Percentiles rank a stretch among this genome's conserved stretches.
Evolutionary conservation across 2,888 invertebrate species (phyloP).

Genomic region (Pharmacophagus antenor): DNA sequence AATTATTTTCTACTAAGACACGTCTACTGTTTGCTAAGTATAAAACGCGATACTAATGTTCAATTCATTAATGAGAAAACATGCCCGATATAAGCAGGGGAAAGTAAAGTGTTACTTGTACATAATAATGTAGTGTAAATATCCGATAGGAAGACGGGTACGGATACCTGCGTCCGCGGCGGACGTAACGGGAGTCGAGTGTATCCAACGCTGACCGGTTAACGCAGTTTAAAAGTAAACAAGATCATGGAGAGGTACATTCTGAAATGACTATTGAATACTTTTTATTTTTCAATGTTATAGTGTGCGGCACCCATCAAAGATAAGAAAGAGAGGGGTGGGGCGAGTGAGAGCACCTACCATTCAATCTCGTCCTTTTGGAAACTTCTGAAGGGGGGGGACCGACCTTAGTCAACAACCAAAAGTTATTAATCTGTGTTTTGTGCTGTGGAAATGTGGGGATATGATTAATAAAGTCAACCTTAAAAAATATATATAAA

Average conservation of each 20-base stretch:
- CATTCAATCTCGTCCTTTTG: conserved; percentile 14
- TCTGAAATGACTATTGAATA: not conserved
- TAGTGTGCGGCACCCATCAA: not conserved
- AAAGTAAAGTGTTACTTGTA: conserved; percentile 25
- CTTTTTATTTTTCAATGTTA: not conserved
- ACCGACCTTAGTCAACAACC: not conserved
- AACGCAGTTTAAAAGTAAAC: conserved; percentile 22
- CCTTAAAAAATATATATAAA: too few relatives aligned
- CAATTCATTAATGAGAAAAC: conserved; percentile 16
- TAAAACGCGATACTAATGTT: not conserved
- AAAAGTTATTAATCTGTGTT: too few relatives aligned
- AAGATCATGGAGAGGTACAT: conserved; percentile 5
- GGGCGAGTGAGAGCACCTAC: not conserved
- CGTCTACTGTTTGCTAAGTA: too few relatives aligned
- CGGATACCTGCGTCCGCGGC: conserved; percentile 37
- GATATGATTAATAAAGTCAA: too few relatives aligned
- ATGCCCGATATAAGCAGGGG: conserved; percentile 13
- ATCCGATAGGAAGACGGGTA: conserved; percentile 46
- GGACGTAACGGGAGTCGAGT: conserved; percentile 46
- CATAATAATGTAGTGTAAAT: conserved; percentile 35
- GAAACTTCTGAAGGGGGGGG: not conserved
- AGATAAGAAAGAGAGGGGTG: not conserved
- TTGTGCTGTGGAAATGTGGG: too few relatives aligned
- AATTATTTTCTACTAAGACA: too few relatives aligned
- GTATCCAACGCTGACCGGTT: conserved; percentile 25